Evolutionary conservation across 2,113 vertebrate genomes (phyloP), one percentile per base, ranked within the genome.

Genomic region (Microcebus jonahi): DNA sequence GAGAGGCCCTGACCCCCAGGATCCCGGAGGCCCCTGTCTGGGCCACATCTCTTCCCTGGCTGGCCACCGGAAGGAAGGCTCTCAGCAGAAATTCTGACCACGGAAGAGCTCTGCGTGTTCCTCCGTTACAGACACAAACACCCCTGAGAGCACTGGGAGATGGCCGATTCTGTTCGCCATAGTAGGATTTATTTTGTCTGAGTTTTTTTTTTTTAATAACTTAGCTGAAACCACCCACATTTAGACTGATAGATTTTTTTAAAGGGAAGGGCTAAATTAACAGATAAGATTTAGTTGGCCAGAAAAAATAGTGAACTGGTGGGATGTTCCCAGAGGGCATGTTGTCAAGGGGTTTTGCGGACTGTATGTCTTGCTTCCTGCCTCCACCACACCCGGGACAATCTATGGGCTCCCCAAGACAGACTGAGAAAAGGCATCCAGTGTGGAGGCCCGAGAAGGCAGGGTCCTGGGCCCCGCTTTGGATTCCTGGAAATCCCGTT

Each of bases 41-140:
- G 15, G 39, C 10, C 31, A 6, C 34, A 4, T 0, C 0, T 3
- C n/a, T 77, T 77, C n/a, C 53, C n/a, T 36, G 5, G 36, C 5
- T 92, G 15, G 45, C 14, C 21, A 2, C 25, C 39, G 59, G 42
- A 42, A 42, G 42, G 42, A 86, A 20, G 15, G 23, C 11, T 73
- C 13, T 53, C 6, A 7, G 61, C 23, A 57, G 55, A 77, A 27
- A 82, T 20, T 12, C 50, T 34, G 21, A 36, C n/a, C n/a, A 87
- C 8, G 34, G 27, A 50, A 75, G 27, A 75, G 34, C 34, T 8
- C 11, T 8, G 5, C 18, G 9, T 2, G n/a, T 13, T 48, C 82
- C 17, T 53, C 45, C 8, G 14, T 73, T 10, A 57, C 48, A 76
- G 86, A 50, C 9, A 42, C 18, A 59, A 48, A 80, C 5, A 23